Evolutionary conservation across 2,113 vertebrate species (phyloP).

Genomic region (Madoqua kirkii): DNA sequence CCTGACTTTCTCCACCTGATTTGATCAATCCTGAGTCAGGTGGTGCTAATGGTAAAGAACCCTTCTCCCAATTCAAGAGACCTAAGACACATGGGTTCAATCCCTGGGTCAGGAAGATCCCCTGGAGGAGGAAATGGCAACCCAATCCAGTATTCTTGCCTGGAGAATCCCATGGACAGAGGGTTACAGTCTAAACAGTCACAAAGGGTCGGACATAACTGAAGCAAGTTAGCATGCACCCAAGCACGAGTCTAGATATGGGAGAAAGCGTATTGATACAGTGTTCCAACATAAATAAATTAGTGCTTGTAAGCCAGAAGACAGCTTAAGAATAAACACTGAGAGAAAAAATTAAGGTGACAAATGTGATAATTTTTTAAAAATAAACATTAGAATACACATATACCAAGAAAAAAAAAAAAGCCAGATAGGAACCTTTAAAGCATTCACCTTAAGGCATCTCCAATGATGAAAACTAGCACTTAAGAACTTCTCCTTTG

Average conservation of each 20-base stretch:
- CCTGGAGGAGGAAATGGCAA: not conserved
- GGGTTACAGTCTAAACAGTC: not conserved
- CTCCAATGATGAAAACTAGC: not conserved
- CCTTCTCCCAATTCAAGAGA: not conserved
- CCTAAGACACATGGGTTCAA: not conserved
- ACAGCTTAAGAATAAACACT: not conserved
- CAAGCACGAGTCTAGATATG: not conserved
- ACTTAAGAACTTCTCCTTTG: not conserved
- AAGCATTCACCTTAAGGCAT: not conserved
- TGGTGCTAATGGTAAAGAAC: not conserved
- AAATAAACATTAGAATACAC: not conserved
- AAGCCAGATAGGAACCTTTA: not conserved
- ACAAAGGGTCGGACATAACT: not conserved
- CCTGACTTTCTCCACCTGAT: not conserved
- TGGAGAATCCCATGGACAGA: not conserved
- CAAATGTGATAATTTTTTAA: not conserved
- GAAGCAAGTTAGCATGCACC: not conserved
- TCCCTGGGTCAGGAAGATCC: not conserved
- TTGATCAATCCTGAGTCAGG: not conserved
- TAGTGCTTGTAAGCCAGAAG: not conserved
- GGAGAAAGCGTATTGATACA: not conserved
- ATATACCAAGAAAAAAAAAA: not conserved
- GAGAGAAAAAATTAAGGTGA: not conserved
- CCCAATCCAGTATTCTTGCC: not conserved
- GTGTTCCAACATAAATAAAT: not conserved